Conservation (phyloP, 2,797 vertebrate species). For the Rhincodon typus region DNA sequence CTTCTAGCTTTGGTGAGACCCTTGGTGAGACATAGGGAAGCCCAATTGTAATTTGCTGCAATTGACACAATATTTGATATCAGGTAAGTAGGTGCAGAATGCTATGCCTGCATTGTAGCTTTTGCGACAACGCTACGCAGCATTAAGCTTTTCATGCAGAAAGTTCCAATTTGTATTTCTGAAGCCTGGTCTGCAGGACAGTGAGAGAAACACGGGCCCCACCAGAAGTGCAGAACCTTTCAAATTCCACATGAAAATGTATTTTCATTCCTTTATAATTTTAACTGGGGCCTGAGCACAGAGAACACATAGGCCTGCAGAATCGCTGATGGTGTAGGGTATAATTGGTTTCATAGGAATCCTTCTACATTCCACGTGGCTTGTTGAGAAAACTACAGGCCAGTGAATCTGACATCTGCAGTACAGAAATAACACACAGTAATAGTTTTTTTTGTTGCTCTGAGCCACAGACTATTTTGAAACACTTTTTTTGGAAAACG, state of each 20-base stretch:
- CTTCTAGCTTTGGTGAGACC: too few species aligned
- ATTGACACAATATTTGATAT: background rate
- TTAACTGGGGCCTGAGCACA: background rate
- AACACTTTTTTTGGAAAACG: slow-evolving; percentile 26
- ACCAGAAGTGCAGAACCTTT: background rate
- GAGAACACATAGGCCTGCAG: background rate
- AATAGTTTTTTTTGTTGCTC: background rate
- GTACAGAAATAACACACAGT: slow-evolving; percentile 32
- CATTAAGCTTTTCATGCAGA: background rate
- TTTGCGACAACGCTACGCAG: too few species aligned
- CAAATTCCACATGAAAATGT: too few species aligned
- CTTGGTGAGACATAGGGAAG: background rate
- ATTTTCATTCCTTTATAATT: background rate
- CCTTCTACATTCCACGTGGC: slow-evolving; percentile 32
- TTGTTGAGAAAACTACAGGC: slow-evolving; percentile 37
- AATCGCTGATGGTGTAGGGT: background rate
- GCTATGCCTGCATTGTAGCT: background rate
- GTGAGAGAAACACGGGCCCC: background rate
- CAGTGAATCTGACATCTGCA: slow-evolving; percentile 34
- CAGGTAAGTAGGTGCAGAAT: background rate
- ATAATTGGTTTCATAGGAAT: slow-evolving; percentile 22
- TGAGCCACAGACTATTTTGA: slow-evolving; percentile 35
- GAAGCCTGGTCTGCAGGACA: background rate
- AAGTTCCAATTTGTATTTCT: background rate
- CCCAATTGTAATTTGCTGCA: background rate